These are phyloP conservation scores for Drosophila fungiperda DNA, from an alignment of 2,888 invertebrate species.

Conservation along the genomic window DNA sequence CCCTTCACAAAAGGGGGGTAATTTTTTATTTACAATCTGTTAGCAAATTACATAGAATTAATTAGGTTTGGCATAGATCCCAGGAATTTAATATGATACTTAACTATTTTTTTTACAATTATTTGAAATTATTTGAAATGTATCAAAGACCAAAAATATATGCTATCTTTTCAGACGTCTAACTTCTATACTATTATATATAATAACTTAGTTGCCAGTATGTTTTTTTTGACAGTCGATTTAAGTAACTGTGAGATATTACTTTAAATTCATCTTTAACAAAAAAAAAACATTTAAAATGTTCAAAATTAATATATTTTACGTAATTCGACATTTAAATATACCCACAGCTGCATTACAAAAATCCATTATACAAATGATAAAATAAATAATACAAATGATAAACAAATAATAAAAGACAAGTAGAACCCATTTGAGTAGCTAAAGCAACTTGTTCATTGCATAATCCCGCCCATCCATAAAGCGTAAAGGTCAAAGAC, in stretches of 20 bases:
- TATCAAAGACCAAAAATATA: background rate
- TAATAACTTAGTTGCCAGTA: background rate
- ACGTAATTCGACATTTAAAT: background rate
- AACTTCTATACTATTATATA: background rate
- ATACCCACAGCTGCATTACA: background rate
- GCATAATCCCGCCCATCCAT: background rate
- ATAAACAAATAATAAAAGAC: background rate
- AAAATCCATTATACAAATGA: background rate
- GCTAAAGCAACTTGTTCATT: background rate
- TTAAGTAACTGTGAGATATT: background rate
- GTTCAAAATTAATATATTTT: too few species aligned
- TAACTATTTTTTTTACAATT: background rate
- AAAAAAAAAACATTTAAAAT: background rate
- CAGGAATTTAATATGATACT: background rate
- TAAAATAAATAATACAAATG: background rate
- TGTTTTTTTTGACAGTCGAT: background rate
- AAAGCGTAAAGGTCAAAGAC: conserved; percentile 76
- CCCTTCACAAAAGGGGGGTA: too few species aligned
- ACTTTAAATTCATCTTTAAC: background rate
- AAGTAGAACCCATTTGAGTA: background rate
- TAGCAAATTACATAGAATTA: background rate
- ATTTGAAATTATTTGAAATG: background rate
- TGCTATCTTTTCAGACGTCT: background rate
- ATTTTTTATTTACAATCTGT: background rate
- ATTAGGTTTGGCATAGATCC: background rate